Percentiles rank a stretch among this genome's conserved stretches.
phyloP scores from a whole-genome alignment of 92 coral and sea anemone species.

The Zoanthus solanderi region DNA sequence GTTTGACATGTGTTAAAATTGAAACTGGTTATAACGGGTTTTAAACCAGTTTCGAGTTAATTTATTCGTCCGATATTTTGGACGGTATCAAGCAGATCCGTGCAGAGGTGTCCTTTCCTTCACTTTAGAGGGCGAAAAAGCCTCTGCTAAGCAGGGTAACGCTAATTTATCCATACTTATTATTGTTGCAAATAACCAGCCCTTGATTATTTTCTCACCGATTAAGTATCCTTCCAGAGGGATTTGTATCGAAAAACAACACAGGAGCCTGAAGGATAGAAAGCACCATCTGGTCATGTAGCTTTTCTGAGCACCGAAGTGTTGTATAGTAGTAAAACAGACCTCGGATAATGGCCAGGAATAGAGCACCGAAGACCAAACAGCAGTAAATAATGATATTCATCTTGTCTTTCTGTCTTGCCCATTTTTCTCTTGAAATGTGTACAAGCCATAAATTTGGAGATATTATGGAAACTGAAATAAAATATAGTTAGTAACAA shows the following conservation, averaged over 20 bases:
- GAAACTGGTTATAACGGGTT: too few species aligned
- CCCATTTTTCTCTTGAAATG: conserved; percentile 88
- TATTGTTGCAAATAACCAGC: not conserved
- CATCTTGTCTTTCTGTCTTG: conserved; percentile 86
- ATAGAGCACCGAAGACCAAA: conserved; percentile 88
- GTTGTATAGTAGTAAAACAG: conserved; percentile 84
- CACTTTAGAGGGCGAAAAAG: too few species aligned
- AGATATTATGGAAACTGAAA: conserved; percentile 85
- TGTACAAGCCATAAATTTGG: conserved; percentile 95
- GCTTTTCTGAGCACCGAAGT: conserved; percentile 82
- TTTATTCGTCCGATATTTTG: too few species aligned
- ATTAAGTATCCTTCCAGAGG: conserved; percentile 87
- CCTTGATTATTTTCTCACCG: conserved; percentile 38
- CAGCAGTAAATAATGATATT: conserved; percentile 86
- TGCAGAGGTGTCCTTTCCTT: too few species aligned
- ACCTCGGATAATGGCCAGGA: conserved; percentile 81
- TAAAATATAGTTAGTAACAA: too few species aligned
- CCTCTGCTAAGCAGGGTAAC: too few species aligned
- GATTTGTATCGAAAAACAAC: conserved; percentile 86
- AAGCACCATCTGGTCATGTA: conserved; percentile 87
- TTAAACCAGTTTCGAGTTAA: too few species aligned
- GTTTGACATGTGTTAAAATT: too few species aligned
- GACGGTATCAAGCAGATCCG: too few species aligned
- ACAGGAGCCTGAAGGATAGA: conserved; percentile 90
- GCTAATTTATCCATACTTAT: too few species aligned